A percentile compares a stretch with the other conserved stretches of the same genome.
Conservation (phyloP, 2,797 vertebrate genomes). For the Natrix natrix region DNA sequence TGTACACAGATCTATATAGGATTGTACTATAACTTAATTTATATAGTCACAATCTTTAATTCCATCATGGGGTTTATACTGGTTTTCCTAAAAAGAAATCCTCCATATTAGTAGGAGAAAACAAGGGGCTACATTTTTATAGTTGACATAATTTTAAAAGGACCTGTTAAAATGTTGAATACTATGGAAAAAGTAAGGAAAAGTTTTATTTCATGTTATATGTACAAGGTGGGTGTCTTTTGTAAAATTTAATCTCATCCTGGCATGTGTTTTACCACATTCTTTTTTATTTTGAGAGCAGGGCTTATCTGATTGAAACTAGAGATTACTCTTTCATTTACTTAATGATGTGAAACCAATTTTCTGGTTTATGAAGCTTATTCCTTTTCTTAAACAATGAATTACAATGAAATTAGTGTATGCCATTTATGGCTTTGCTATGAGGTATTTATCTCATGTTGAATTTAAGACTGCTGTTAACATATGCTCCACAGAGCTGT, state of each 20-base stretch:
- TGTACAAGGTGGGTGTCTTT: neutral
- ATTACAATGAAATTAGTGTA: neutral
- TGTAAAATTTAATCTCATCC: neutral
- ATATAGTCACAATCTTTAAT: neutral
- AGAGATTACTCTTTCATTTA: neutral
- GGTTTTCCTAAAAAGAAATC: neutral
- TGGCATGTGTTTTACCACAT: neutral
- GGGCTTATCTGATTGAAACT: neutral
- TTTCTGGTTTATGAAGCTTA: neutral
- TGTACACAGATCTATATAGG: neutral
- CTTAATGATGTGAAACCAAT: neutral
- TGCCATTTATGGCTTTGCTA: neutral
- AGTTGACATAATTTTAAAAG: neutral
- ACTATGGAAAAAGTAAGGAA: neutral
- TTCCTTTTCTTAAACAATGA: neutral
- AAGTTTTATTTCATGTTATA: neutral
- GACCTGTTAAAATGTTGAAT: neutral
- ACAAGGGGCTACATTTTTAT: neutral
- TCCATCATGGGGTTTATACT: neutral
- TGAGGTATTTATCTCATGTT: neutral
- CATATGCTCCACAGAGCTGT: neutral
- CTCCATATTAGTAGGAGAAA: neutral
- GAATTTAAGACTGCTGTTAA: constrained; percentile 8
- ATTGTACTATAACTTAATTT: neutral
- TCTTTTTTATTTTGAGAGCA: neutral